These are phyloP conservation scores for Temnothorax nylanderi DNA, from an alignment of 1,140 invertebrate species.

Conservation along the genomic window DNA sequence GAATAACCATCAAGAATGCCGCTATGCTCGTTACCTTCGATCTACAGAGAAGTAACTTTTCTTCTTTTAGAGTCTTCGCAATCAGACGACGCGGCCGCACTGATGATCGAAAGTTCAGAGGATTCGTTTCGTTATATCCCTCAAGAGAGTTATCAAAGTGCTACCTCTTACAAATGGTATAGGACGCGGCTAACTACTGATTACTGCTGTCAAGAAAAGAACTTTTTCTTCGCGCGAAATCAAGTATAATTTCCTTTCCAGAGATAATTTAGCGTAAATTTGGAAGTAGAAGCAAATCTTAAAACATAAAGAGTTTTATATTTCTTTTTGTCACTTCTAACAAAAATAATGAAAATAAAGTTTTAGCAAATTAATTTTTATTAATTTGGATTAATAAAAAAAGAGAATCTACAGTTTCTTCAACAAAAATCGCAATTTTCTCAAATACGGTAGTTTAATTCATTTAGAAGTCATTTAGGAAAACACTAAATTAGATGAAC, in stretches of 20 bases:
- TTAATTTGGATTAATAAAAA: background rate
- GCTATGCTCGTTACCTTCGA: slow-evolving; percentile 35
- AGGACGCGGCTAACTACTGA: slow-evolving; percentile 39
- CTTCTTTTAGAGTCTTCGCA: slow-evolving; percentile 59
- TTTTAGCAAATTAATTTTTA: background rate
- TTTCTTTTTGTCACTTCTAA: too few species aligned
- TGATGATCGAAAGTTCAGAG: slow-evolving; percentile 59
- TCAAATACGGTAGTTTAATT: background rate
- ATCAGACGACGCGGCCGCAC: slow-evolving; percentile 64
- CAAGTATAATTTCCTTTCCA: slow-evolving; percentile 4
- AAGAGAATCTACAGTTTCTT: background rate
- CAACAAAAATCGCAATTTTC: background rate
- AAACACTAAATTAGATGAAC: slow-evolving; percentile 21
- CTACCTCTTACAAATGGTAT: slow-evolving; percentile 17
- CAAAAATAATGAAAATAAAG: background rate
- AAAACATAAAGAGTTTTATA: background rate
- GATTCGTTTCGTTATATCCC: slow-evolving; percentile 66
- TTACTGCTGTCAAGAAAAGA: slow-evolving; percentile 6
- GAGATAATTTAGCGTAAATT: background rate
- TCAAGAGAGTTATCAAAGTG: slow-evolving; percentile 62
- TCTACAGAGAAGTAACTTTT: background rate
- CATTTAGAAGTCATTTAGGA: background rate
- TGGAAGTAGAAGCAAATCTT: background rate
- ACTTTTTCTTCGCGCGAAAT: slow-evolving; percentile 5
- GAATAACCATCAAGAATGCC: slow-evolving; percentile 1